A percentile compares a stretch with the other conserved stretches of the same genome.
Conservation (phyloP, 2,888 invertebrate species). For the Dryococelus australis region DNA sequence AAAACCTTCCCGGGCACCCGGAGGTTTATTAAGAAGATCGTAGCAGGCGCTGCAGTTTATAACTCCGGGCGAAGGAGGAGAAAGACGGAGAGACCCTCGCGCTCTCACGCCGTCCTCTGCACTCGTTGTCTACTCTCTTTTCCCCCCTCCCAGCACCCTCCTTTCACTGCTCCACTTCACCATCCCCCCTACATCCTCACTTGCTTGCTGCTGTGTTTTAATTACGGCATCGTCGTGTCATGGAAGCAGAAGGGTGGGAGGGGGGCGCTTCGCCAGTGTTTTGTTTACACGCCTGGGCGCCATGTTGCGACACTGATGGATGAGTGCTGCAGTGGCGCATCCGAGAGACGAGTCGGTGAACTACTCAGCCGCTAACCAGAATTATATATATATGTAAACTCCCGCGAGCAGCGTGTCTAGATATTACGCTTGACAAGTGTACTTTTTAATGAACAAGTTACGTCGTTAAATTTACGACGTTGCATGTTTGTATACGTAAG, state of each 20-base stretch:
- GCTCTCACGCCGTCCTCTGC: too few relatives aligned
- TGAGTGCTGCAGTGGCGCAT: constrained; percentile 19
- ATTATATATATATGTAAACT: too few relatives aligned
- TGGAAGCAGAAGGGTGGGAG: not conserved
- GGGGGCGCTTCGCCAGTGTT: not conserved
- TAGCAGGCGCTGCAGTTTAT: not conserved
- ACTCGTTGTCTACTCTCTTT: too few relatives aligned
- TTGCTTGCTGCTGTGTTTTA: constrained; percentile 25
- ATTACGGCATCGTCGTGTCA: constrained; percentile 17
- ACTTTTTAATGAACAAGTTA: too few relatives aligned
- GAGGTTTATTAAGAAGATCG: not conserved
- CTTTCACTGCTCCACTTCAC: constrained; percentile 5
- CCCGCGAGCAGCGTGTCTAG: too few relatives aligned
- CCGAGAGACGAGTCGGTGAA: not conserved
- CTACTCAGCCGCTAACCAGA: too few relatives aligned
- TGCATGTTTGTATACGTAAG: too few relatives aligned
- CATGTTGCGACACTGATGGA: constrained; percentile 27
- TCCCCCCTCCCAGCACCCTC: not conserved
- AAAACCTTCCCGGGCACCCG: not conserved
- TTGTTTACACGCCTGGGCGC: constrained; percentile 26
- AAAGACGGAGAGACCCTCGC: not conserved
- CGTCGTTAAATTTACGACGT: too few relatives aligned
- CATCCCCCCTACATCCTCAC: not conserved
- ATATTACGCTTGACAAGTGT: too few relatives aligned
- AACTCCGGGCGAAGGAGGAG: not conserved